A percentile compares a stretch with the other conserved stretches of the same genome.
Evolutionary conservation across 2,888 invertebrate species (phyloP).

Genomic region (Lordiphosa fenestrarum): DNA sequence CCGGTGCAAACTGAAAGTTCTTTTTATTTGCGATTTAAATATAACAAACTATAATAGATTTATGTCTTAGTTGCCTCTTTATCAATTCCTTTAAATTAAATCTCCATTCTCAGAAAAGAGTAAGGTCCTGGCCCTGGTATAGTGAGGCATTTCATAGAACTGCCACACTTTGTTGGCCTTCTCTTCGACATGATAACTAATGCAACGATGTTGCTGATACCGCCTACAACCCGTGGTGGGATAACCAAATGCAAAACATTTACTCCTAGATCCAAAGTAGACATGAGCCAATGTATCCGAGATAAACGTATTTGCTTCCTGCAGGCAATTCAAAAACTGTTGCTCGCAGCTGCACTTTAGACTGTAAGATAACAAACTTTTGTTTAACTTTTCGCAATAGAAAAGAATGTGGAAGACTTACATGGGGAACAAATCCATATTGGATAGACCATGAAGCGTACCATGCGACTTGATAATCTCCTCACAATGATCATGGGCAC

Average conservation of each 20-base stretch:
- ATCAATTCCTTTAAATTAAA: neutral
- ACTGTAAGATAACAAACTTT: conserved; percentile 2
- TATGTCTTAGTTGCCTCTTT: neutral
- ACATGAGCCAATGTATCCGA: conserved; percentile 76
- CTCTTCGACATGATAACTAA: conserved; percentile 75
- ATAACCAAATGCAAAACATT: conserved; percentile 73
- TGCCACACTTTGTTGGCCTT: conserved; percentile 72
- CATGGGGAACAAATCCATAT: conserved; percentile 77
- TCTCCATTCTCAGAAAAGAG: no score
- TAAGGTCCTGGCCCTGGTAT: conserved; percentile 28
- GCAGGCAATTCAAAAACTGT: conserved; percentile 78
- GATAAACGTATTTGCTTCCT: conserved; percentile 63
- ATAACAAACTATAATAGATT: no score
- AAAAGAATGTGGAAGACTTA: conserved; percentile 32
- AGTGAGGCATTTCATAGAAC: conserved; percentile 79
- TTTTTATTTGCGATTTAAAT: no score
- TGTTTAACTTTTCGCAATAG: conserved; percentile 1
- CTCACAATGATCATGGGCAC: conserved; percentile 87
- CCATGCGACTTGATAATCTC: conserved; percentile 74
- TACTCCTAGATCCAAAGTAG: conserved; percentile 73
- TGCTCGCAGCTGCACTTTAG: conserved; percentile 78
- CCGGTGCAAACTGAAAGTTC: no score
- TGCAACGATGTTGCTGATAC: conserved; percentile 76
- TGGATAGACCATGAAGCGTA: conserved; percentile 69
- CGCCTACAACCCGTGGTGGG: conserved; percentile 71